Evolutionary conservation across 2,888 invertebrate species (phyloP), one percentile per base, ranked within the genome.

Genomic region (Cephus spinipes): DNA sequence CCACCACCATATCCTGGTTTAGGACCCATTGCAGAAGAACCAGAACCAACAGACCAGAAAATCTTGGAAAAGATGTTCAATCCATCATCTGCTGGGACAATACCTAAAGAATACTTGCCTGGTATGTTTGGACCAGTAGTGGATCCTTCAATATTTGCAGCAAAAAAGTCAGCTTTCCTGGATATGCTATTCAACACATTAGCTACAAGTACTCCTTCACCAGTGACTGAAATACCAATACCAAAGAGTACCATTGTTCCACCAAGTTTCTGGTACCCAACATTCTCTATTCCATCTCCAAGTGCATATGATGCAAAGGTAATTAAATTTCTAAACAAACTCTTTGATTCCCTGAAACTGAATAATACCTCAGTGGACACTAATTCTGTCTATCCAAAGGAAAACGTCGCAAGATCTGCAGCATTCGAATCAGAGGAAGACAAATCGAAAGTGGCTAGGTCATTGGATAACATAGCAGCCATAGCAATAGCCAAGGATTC

Each of bases 181-280:
- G 88, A 89, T 73, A 84, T 83, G 11, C 80, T 90, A n/a, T 91
- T 91, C 79, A 87, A 86, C 69, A 89, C 80, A 78, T 80, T 89
- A 11, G 88, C 88, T 1, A 88, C 88, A 0, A 88, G 83, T 32
- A 86, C 89, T 4, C 80, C 85, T 6, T 11, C 79, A 30, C 35
- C 76, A 11, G 79, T 82, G 2, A 86, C 86, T 0, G 89, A 87
- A 11, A 35, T 76, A 11, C 82, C 89, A 11, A 76, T 82, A 32
- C 83, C 88, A 1, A 90, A 89, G 77, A 88, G 87, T 40, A 90
- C 90, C 1, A 87, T 91, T 30, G 90, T 91, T n/a, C 89, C 91
- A 9, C 84, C 90, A 0, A 83, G 83, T 73, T 91, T 89, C 69
- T 91, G 91, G 91, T 11, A 86, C 1, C 90, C 90, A 36, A 84